Base-by-base conservation (phyloP, 2,888 invertebrate genomes). In the Elmis aenea region DNA sequence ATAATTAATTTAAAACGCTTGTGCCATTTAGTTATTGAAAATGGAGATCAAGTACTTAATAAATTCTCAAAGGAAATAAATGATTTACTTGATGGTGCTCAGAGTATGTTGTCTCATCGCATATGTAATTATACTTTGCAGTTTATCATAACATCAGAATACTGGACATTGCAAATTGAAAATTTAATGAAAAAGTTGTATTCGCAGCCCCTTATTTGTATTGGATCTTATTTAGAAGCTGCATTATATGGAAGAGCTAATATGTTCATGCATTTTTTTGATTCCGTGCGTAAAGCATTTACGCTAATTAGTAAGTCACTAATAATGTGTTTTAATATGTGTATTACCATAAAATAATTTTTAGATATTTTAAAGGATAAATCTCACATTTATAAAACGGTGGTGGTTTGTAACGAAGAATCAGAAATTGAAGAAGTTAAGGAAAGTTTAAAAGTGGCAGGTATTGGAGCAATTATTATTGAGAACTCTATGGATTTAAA, bases 141-240 rank as follows among this genome's bases (percentile, higher is more conserved):
- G 57, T 66, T 77, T 25, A 62, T 84, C 1, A 61, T 77, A 0
- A 73, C 76, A 1, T 75, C 81, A 1, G 70, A 77, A 31, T 67
- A 74, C 27, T 89, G 87, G 86, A 79, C 77, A 16, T 57, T 67
- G 9, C 61, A 70, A 6, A 65, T 87, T 51, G 69, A 74, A 26
- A 64, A 70, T 0, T 68, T 86, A 13, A 69, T 75, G 1, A 69
- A 67, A 22, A 69, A 67, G 25, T 71, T 80, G 9, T 68, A 72
- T 0, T 72, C 77, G 52, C 35, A 45, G 5, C 78, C 85, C 0
- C 68, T 81, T 1, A 65, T 87, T 3, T 78, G 82, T 35, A 81
- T 89, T 34, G 77, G 80, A 0, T 81, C 84, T 12, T 79, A 78
- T 49, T 72, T 85, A 48, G 88, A 89, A 66, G 85, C 85, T 26